Evolutionary conservation across 2,113 vertebrate genomes (phyloP), one percentile per base, ranked within the genome.

Genomic region (Gallinago paraguaiae): DNA sequence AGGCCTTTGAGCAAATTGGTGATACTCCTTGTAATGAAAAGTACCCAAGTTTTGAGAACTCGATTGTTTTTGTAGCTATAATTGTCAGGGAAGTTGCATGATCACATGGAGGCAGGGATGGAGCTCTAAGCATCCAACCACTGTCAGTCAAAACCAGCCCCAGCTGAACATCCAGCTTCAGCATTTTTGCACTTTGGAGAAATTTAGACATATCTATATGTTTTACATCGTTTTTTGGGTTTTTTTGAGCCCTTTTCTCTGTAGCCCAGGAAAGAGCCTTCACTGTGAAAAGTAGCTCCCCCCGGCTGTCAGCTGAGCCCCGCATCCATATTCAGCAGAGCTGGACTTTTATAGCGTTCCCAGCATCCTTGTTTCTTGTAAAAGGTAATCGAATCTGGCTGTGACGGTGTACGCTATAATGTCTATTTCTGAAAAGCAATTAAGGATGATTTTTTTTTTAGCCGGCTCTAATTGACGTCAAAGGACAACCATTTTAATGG

Each of bases 351-450:
- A 41, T 9, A 43, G 71, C 7, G 1, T 95, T 94, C 95, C 95
- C 90, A 95, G 89, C 86, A 91, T 76, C 72, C 89, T 75, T 71
- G 85, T 83, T 96, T 95, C 72, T 93, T 94, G 96, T 94, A 93
- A 95, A 86, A 78, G 67, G 71, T 75, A 94, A 95, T 91, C 57
- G 72, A 95, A 83, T 78, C 67, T 82, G 85, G 48, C 64, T 89
- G 91, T 1, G 7, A 60, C 0, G 14, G 72, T 92, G 89, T 79
- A 82, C 2, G 18, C 65, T 82, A 27, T 68, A 79, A 87, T 57
- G 79, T 88, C 92, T 96, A 22, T 72, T 96, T 92, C 90, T 95
- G 70, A 92, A 90, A 88, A 95, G 79, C 92, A 94, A 85, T 96
- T 96, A 94, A 89, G 76, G 65, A 94, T 90, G 67, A 90, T 88